A percentile compares a stretch with the other conserved stretches of the same genome.
These are phyloP conservation scores for Luperina testacea DNA, from an alignment of 2,888 invertebrate genomes.

Conservation along the genomic window DNA sequence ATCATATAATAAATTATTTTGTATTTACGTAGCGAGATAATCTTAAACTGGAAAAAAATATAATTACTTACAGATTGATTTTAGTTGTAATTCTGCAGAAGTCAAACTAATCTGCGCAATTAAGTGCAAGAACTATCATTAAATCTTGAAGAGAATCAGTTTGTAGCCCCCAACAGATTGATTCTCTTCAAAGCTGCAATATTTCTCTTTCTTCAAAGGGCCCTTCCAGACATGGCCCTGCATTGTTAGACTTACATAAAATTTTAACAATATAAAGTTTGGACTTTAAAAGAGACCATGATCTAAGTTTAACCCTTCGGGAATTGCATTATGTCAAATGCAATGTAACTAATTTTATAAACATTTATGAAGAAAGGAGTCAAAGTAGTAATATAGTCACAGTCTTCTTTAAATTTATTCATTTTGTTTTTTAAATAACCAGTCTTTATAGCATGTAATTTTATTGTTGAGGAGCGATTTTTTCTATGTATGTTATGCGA, in stretches of 20 bases:
- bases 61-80: neutral
- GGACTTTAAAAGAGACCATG: no score
- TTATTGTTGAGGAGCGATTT: neutral
- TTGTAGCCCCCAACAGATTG: no score
- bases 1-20: neutral
- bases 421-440: neutral
- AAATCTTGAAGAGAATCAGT: neutral
- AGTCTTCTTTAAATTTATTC: no score
- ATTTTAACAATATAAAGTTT: no score
- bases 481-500: neutral
- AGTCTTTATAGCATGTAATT: conserved; percentile 16
- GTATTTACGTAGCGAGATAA: neutral
- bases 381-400: no score
- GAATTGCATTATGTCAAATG: neutral
- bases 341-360: conserved; percentile 1
- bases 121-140: neutral
- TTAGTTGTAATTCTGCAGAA: neutral
- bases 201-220: no score
- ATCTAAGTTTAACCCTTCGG: no score
- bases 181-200: no score
- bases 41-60: neutral
- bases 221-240: no score
- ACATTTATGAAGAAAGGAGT: conserved; percentile 16
- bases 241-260: no score
- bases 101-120: neutral